Evolutionary conservation across 2,113 vertebrate species (phyloP).

Genomic region (Chionomys nivalis): DNA sequence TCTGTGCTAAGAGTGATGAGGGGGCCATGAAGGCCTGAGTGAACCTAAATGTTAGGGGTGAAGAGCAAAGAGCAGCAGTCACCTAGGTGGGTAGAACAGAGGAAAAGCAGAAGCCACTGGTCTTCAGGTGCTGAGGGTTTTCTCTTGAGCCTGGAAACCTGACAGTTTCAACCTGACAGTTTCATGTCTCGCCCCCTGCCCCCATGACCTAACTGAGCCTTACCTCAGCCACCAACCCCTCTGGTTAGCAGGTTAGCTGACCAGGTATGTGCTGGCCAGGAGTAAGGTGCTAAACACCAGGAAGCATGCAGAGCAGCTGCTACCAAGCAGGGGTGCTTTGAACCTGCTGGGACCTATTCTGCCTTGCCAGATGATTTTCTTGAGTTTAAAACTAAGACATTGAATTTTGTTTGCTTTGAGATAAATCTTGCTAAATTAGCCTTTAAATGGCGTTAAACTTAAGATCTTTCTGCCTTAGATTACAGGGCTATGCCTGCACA

Average conservation of each 20-base stretch:
- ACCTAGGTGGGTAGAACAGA: background rate
- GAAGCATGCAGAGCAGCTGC: background rate
- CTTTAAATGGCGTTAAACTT: background rate
- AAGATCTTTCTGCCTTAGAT: background rate
- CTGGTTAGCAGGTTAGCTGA: background rate
- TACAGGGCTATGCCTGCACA: background rate
- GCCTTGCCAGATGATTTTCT: background rate
- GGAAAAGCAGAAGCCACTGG: background rate
- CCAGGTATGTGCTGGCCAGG: background rate
- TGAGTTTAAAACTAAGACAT: background rate
- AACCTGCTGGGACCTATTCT: background rate
- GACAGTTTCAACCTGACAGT: background rate
- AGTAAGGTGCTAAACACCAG: background rate
- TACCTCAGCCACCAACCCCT: background rate
- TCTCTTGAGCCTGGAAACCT: background rate
- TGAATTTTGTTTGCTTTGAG: background rate
- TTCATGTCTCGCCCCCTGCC: background rate
- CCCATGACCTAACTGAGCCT: background rate
- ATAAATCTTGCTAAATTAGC: background rate
- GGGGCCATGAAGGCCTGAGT: background rate
- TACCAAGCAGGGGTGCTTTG: background rate
- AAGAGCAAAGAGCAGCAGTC: background rate
- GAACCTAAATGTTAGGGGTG: background rate
- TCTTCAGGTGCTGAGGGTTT: background rate
- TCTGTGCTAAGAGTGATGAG: background rate